These are phyloP conservation scores for Acropternis orthonyx DNA, from an alignment of 2,797 vertebrate species.

Conservation along the genomic window DNA sequence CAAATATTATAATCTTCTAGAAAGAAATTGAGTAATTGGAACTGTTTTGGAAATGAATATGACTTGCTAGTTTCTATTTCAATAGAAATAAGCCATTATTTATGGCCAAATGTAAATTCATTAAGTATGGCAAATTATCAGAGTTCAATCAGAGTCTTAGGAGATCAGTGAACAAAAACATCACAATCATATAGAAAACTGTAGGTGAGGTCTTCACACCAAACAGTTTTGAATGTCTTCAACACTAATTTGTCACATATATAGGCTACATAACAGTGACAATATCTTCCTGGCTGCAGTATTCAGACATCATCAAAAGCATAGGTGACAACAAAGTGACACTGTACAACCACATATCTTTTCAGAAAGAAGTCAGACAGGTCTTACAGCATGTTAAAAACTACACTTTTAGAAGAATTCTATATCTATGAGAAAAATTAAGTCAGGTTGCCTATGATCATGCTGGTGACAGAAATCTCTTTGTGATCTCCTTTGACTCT, in stretches of 20 bases:
- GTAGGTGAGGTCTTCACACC: not conserved
- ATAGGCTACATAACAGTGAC: not conserved
- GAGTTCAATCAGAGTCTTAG: not conserved
- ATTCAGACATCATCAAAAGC: not conserved
- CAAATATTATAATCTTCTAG: not conserved
- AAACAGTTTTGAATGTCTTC: not conserved
- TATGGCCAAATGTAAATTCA: not conserved
- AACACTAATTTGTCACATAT: not conserved
- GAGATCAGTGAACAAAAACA: not conserved
- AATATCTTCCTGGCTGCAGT: not conserved
- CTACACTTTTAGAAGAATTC: not conserved
- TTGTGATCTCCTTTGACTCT: not conserved
- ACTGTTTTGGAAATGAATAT: not conserved
- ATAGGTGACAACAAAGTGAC: not conserved
- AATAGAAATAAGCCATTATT: not conserved
- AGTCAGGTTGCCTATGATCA: not conserved
- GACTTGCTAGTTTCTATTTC: not conserved
- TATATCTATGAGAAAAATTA: not conserved
- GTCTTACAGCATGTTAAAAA: not conserved
- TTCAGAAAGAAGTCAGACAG: not conserved
- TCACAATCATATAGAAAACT: not conserved
- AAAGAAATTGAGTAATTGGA: not conserved
- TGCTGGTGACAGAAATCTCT: not conserved
- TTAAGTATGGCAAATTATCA: not conserved
- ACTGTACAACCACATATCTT: not conserved